Evolutionary conservation across 2,888 invertebrate species (phyloP).

Genomic region (Tridacna crocea): DNA sequence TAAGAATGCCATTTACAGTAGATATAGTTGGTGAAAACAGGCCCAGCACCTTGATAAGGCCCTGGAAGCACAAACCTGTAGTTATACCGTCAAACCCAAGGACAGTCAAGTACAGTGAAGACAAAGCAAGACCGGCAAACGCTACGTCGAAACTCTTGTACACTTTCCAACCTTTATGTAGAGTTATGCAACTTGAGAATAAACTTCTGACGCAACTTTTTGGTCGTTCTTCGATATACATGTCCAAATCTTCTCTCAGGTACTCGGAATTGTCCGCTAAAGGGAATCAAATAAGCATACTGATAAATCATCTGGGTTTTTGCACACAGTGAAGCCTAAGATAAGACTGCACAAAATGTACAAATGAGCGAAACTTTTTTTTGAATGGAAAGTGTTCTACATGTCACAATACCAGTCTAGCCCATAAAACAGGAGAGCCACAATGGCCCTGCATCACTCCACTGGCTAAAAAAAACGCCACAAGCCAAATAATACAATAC

Average conservation of each 20-base stretch:
- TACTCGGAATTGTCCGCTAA: background rate
- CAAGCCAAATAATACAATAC: too few relatives aligned
- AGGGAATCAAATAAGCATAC: background rate
- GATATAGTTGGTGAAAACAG: too few relatives aligned
- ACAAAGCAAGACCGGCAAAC: slow-evolving; percentile 85
- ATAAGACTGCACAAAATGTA: too few relatives aligned
- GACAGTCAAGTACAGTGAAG: slow-evolving; percentile 85
- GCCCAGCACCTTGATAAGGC: background rate
- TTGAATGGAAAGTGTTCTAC: too few relatives aligned
- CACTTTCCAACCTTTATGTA: slow-evolving; percentile 80
- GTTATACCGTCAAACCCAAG: slow-evolving; percentile 85
- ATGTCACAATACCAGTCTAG: too few relatives aligned
- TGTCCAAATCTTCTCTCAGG: background rate
- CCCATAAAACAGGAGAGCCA: too few relatives aligned
- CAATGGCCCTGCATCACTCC: too few relatives aligned
- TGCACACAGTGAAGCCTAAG: too few relatives aligned
- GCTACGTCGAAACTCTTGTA: slow-evolving; percentile 83
- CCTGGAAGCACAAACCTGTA: slow-evolving; percentile 76
- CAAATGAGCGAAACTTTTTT: too few relatives aligned
- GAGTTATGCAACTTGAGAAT: slow-evolving; percentile 64
- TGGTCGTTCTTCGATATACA: background rate
- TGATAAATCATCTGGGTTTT: too few relatives aligned
- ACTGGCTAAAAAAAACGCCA: too few relatives aligned
- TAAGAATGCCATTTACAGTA: too few relatives aligned
- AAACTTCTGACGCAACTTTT: slow-evolving; percentile 22